A percentile compares a stretch with the other conserved stretches of the same genome.
Conservation (phyloP, 2,797 vertebrate genomes). For the Triplophysa bombifrons region DNA sequence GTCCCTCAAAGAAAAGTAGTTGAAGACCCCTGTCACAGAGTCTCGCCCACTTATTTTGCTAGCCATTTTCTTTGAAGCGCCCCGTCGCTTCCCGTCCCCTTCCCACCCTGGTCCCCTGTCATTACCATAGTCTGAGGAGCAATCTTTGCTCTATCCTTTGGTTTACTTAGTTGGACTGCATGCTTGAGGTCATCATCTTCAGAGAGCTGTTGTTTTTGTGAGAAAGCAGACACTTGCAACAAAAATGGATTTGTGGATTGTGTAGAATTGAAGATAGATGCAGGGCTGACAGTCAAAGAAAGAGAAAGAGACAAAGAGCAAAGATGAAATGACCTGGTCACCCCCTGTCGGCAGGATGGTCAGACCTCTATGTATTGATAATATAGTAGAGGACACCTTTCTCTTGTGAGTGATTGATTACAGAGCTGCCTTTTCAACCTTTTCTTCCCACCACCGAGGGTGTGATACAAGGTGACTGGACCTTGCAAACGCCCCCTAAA, state of each 20-base stretch:
- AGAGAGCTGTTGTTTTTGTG: slow-evolving; percentile 8
- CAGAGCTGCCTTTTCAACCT: slow-evolving; percentile 32
- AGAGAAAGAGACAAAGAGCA: slow-evolving; percentile 22
- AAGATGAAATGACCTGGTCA: slow-evolving; percentile 55
- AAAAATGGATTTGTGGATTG: not conserved
- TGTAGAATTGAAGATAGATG: slow-evolving; percentile 15
- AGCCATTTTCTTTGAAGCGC: slow-evolving; percentile 52
- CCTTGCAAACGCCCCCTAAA: slow-evolving; percentile 2
- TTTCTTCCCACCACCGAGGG: slow-evolving; percentile 41
- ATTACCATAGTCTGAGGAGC: slow-evolving; percentile 52
- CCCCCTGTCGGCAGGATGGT: slow-evolving; percentile 14
- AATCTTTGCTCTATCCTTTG: slow-evolving; percentile 29
- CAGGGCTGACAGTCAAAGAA: not conserved
- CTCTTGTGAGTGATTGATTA: slow-evolving; percentile 52
- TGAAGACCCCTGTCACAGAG: too few species aligned
- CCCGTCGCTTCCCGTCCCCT: not conserved
- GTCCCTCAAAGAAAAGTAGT: too few species aligned
- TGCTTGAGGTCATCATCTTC: slow-evolving; percentile 19
- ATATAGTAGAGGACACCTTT: slow-evolving; percentile 42
- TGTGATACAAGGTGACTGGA: slow-evolving; percentile 6
- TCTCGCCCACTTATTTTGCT: slow-evolving; percentile 25
- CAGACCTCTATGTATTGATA: slow-evolving; percentile 39
- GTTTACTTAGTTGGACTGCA: slow-evolving; percentile 42
- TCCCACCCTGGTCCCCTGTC: slow-evolving; percentile 36
- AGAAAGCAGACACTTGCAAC: slow-evolving; percentile 2